Evolutionary conservation across 1,140 invertebrate genomes (phyloP).

Genomic region (Drosophila insularis): DNA sequence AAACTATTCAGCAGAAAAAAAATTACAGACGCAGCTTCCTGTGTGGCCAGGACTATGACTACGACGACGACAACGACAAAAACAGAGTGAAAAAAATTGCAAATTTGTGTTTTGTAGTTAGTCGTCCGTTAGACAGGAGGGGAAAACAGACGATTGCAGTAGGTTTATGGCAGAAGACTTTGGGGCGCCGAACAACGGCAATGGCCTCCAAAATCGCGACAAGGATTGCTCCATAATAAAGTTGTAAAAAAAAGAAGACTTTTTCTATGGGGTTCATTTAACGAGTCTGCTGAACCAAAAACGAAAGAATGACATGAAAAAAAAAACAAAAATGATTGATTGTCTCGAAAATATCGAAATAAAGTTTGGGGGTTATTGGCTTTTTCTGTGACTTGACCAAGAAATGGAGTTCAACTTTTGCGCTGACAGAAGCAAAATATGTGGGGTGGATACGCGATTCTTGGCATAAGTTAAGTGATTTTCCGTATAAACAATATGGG

Average conservation of each 20-base stretch:
- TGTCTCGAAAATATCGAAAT: constrained; percentile 51
- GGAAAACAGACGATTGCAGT: constrained; percentile 29
- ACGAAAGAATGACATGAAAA: not conserved
- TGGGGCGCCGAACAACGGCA: constrained; percentile 59
- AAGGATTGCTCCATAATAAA: constrained; percentile 62
- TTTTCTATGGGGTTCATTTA: constrained; percentile 47
- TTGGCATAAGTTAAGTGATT: constrained; percentile 53
- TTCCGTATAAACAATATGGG: constrained; percentile 40
- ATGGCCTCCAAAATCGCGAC: constrained; percentile 46
- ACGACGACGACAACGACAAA: constrained; percentile 17
- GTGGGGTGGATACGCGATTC: not conserved
- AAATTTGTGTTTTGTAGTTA: constrained; percentile 73
- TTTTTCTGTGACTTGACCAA: constrained; percentile 34
- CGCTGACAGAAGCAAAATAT: constrained; percentile 30
- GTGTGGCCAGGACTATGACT: constrained; percentile 44
- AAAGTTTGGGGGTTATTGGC: constrained; percentile 45
- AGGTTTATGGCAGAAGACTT: constrained; percentile 59
- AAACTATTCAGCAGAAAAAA: constrained; percentile 59
- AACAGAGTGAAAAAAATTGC: constrained; percentile 74
- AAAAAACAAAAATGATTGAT: constrained; percentile 67
- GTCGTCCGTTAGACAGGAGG: constrained; percentile 26
- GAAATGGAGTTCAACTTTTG: constrained; percentile 43
- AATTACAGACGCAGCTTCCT: constrained; percentile 71
- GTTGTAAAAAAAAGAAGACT: constrained; percentile 55
- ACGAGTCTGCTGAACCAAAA: constrained; percentile 33